Base-by-base conservation (phyloP, 30 jellyfish, hydroid and myxozoan genomes). In the Morbakka virulenta region DNA sequence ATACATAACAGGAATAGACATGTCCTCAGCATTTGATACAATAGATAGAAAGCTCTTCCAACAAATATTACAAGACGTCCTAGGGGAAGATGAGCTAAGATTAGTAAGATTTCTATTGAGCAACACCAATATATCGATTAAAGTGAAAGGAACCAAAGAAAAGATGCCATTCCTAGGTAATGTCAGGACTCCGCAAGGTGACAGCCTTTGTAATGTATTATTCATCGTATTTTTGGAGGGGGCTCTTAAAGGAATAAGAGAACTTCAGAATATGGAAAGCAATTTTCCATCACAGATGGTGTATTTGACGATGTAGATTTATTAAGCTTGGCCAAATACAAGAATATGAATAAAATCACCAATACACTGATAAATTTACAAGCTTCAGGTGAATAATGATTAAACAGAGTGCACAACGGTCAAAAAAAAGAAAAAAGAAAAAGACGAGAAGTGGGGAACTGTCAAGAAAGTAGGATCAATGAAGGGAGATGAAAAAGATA, bases 21-120 rank as follows among this genome's bases (percentile, higher is more conserved):
- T 75, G 86, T 75, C 77, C 57, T 50, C 76, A 62, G 86, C 65
- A 35, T 75, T 75, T 75, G 86, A 75, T 53, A 52, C 77, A 52
- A 75, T 75, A 75, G 76, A 75, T 52, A 2, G 86, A 75, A 62
- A 75, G 49, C 48, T 51, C n/a, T n/a, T n/a, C n/a, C n/a, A n/a
- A n/a, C n/a, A 53, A 53, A 53, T 53, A 32, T 53, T 53, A 32
- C 69, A 53, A 53, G 63, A 31, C 23, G 36, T 32, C 13, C 13
- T 52, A 57, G 77, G 62, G 32, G 66, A 75, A 75, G 77, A 75
- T 75, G 86, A 75, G 77, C 22, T 52, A 67, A 62, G 86, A 75
- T 51, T 75, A 75, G 78, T 52, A 67, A 75, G 86, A 41, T 62
- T 52, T 26, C 48, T 75, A 32, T 49, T 75, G 23, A 62, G 78